Evolutionary conservation across 2,797 vertebrate genomes (phyloP).

Genomic region (Ambastaia sidthimunki): DNA sequence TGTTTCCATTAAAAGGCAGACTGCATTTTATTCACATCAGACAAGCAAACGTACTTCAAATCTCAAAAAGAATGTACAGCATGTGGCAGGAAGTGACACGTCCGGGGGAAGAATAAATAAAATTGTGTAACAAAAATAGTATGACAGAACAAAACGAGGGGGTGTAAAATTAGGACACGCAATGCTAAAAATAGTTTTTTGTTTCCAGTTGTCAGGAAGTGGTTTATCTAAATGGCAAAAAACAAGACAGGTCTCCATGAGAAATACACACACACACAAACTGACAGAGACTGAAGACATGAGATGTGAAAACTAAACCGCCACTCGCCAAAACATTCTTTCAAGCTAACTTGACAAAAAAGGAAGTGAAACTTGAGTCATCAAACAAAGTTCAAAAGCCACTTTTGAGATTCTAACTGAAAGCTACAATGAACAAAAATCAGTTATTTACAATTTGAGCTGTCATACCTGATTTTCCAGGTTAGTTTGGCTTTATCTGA

Average conservation of each 20-base stretch:
- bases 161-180: slow-evolving; percentile 74
- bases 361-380: not conserved
- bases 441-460: too few relatives aligned
- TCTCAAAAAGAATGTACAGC: slow-evolving; percentile 5
- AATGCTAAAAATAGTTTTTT: slow-evolving; percentile 75
- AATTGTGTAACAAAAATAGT: slow-evolving; percentile 62
- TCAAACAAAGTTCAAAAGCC: slow-evolving; percentile 3
- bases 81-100: slow-evolving; percentile 74
- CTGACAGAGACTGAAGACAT: not conserved
- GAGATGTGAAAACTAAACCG: not conserved
- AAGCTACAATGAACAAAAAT: not conserved
- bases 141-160: slow-evolving; percentile 59
- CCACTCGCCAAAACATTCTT: not conserved
- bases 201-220: slow-evolving; percentile 72
- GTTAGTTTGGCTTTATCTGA: too few relatives aligned
- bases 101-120: slow-evolving; percentile 66
- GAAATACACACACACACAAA: slow-evolving; percentile 43
- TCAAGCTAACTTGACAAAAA: not conserved
- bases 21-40: not conserved
- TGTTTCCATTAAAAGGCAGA: not conserved
- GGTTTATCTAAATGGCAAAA: slow-evolving; percentile 66
- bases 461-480: too few relatives aligned
- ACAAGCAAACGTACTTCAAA: slow-evolving; percentile 50
- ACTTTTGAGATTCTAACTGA: not conserved
- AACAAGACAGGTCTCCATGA: slow-evolving; percentile 70